A percentile compares a stretch with the other conserved stretches of the same genome.
Conservation (phyloP, 2,113 vertebrate species). For the Megaceryle torquata region DNA sequence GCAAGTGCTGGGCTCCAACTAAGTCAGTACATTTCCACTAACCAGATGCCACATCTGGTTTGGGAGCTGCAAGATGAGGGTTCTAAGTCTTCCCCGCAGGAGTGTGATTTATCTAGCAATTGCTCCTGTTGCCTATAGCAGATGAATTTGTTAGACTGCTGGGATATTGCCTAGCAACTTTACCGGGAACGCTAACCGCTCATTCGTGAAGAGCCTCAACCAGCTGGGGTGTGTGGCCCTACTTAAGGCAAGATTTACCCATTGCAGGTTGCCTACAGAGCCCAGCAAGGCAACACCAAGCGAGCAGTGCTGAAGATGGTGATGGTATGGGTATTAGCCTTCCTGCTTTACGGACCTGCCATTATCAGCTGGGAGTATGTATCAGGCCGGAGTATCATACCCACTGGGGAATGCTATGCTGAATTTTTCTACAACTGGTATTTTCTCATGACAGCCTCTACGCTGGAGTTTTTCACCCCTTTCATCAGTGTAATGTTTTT, state of each 20-base stretch:
- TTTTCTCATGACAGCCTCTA: conserved; percentile 82
- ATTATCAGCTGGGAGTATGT: conserved; percentile 82
- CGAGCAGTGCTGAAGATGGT: conserved; percentile 76
- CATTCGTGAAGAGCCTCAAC: not conserved
- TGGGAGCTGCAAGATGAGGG: not conserved
- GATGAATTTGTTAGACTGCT: not conserved
- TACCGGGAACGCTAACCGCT: not conserved
- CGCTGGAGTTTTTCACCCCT: conserved; percentile 80
- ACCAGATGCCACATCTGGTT: not conserved
- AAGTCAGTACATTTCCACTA: not conserved
- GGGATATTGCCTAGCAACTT: conserved; percentile 45
- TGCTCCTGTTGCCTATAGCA: not conserved
- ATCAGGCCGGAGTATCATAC: conserved; percentile 72
- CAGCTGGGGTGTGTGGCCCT: not conserved
- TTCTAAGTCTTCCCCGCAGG: not conserved
- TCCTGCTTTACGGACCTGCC: conserved; percentile 80
- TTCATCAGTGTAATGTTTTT: conserved; percentile 82
- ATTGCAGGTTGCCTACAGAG: conserved; percentile 77
- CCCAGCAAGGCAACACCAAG: conserved; percentile 77
- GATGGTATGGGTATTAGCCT: conserved; percentile 80
- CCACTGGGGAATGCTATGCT: conserved; percentile 73
- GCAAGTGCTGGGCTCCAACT: not conserved
- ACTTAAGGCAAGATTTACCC: not conserved
- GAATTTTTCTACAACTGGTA: conserved; percentile 86
- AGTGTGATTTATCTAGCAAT: not conserved